phyloP scores from a whole-genome alignment of 92 coral and sea anemone species.

The Diadumene lineata region DNA sequence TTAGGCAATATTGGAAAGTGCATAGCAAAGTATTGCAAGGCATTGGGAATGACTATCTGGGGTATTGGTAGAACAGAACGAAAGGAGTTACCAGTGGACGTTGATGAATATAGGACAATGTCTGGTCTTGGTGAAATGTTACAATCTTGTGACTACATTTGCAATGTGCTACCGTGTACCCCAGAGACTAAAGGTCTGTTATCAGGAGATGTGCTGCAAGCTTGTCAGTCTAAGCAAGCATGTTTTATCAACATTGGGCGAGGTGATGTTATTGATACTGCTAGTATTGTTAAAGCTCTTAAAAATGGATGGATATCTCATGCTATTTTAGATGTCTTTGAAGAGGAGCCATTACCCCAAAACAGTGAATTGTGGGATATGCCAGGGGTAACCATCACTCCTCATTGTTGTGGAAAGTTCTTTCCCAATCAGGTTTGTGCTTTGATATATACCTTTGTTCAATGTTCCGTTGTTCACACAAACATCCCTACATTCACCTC shows the following conservation, averaged over 20 bases:
- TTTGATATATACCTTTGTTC: too few species aligned
- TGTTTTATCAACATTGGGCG: slow-evolving; percentile 88
- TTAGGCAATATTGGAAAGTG: slow-evolving; percentile 82
- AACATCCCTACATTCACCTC: background rate
- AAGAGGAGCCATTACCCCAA: slow-evolving; percentile 76
- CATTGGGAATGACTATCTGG: slow-evolving; percentile 85
- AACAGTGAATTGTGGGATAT: slow-evolving; percentile 85
- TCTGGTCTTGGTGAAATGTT: slow-evolving; percentile 61
- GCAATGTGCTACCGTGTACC: slow-evolving; percentile 86
- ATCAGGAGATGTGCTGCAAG: slow-evolving; percentile 72
- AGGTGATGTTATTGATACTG: slow-evolving; percentile 82
- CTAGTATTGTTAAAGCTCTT: slow-evolving; percentile 70
- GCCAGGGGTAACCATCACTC: slow-evolving; percentile 87
- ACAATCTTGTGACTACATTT: slow-evolving; percentile 79
- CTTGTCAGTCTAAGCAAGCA: slow-evolving; percentile 59
- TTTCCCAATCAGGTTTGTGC: slow-evolving; percentile 64
- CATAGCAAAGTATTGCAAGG: slow-evolving; percentile 77
- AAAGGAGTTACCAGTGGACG: slow-evolving; percentile 37
- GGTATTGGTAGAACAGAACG: slow-evolving; percentile 62
- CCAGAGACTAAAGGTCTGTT: slow-evolving; percentile 71
- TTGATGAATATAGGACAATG: slow-evolving; percentile 66
- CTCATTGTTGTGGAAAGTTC: slow-evolving; percentile 64
- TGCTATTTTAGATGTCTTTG: slow-evolving; percentile 91
- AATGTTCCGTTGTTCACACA: too few species aligned
- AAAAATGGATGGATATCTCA: slow-evolving; percentile 90